phyloP scores from a whole-genome alignment of 2,113 vertebrate genomes.

The Nestor notabilis region DNA sequence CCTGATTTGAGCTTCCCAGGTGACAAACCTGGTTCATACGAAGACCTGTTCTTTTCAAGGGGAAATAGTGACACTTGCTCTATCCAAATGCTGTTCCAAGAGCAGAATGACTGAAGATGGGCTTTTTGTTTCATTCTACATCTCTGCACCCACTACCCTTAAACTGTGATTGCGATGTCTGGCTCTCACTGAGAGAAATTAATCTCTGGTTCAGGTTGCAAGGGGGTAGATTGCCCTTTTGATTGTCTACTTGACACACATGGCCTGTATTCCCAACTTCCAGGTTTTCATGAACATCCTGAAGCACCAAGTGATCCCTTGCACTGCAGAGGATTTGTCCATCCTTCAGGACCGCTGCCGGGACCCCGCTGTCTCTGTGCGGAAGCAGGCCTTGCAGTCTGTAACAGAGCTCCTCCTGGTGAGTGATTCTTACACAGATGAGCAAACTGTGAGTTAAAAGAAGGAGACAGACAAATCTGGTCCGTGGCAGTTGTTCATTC shows the following conservation, averaged over 20 bases:
- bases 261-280: not conserved
- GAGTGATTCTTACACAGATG: not conserved
- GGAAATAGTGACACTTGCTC: not conserved
- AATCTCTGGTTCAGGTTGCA: not conserved
- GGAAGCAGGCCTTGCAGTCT: conserved; percentile 89
- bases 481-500: not conserved
- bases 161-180: not conserved
- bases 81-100: not conserved
- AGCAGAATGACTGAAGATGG: not conserved
- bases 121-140: not conserved
- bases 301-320: conserved; percentile 77
- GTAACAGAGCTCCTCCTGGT: conserved; percentile 89
- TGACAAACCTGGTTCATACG: not conserved
- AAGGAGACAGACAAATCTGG: not conserved
- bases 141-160: not conserved
- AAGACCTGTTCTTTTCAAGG: not conserved
- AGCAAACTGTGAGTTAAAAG: not conserved
- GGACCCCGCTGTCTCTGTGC: conserved; percentile 89
- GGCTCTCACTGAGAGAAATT: rapidly evolving
- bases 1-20: not conserved
- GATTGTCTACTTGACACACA: rapidly evolving
- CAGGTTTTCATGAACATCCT: conserved; percentile 87
- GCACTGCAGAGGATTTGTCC: conserved; percentile 76
- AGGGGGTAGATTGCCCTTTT: not conserved
- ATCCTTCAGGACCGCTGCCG: conserved; percentile 86